A percentile compares a stretch with the other conserved stretches of the same genome.
Evolutionary conservation across 2,113 vertebrate genomes (phyloP).

Genomic region (Arothron firmamentum): DNA sequence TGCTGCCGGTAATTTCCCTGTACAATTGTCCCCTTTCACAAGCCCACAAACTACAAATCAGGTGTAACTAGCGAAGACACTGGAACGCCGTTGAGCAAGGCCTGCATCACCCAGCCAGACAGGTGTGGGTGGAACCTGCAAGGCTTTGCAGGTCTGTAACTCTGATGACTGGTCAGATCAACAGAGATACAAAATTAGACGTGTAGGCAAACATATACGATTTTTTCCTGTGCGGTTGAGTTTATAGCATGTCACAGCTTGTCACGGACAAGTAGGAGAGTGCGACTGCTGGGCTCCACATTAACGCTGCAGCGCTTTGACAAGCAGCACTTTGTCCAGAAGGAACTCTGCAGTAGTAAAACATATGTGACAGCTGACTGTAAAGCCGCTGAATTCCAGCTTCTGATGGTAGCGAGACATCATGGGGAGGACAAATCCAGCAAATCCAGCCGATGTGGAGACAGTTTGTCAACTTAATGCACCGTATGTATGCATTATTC

Average conservation of each 20-base stretch:
- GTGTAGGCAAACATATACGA: constrained; percentile 1
- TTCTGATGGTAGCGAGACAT: too few species aligned
- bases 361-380: constrained; percentile 22
- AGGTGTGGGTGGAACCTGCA: constrained; percentile 11
- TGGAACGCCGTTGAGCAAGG: constrained; percentile 7
- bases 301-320: constrained; percentile 4
- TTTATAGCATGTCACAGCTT: constrained; percentile 4
- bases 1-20: constrained; percentile 42
- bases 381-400: constrained; percentile 12
- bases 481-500: constrained; percentile 1
- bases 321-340: constrained; percentile 20
- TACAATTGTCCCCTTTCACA: constrained; percentile 39
- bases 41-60: constrained; percentile 30
- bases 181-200: not conserved
- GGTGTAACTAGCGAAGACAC: constrained; percentile 42
- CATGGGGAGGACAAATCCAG: not conserved
- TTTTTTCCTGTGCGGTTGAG: constrained; percentile 14
- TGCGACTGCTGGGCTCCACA: not conserved
- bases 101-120: not conserved
- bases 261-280: not conserved
- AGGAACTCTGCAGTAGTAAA: constrained; percentile 15
- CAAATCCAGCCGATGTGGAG: constrained; percentile 8
- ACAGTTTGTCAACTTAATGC: constrained; percentile 25
- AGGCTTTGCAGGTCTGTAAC: constrained; percentile 19
- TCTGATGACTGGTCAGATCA: constrained; percentile 13